Evolutionary conservation across 2,797 vertebrate species (phyloP), one percentile per base, ranked within the genome.

Genomic region (Novumbra hubbsi): DNA sequence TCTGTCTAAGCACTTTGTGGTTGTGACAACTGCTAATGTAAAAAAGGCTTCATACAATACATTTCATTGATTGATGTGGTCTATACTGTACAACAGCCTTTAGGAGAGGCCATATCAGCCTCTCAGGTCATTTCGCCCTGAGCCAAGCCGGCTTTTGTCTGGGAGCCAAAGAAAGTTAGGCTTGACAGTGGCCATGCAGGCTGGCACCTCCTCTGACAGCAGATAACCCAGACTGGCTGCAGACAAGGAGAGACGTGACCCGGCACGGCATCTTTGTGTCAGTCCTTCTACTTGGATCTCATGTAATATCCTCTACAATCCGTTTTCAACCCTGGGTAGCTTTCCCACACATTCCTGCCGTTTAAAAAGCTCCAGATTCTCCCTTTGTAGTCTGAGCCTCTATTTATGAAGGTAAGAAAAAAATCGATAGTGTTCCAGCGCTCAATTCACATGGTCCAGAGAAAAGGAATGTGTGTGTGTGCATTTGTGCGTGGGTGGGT

Each of bases 341-440:
- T 55, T 72, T 62, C 19, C 32, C 7, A 34, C 34, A 63, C 71
- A 64, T 64, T 63, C 28, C 45, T 63, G 57, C 71, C 55, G 57
- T 49, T 19, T 1, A n/a, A 48, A 41, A 45, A 48, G 34, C 52
- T 62, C 2, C 57, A 32, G 32, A 24, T 63, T 28, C 24, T 28
- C 57, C 57, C 71, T 72, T 64, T 72, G 71, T 64, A 19, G 71
- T 48, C 57, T 19, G 57, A 72, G 21, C 70, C 50, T 63, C n/a
- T 27, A 62, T 72, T 72, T 41, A 41, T 72, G 70, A 62, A 41
- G 70, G 55, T 41, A 45, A 62, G 57, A 72, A 49, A 48, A 48
- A 64, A 72, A 72, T 63, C 57, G 14, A 64, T 72, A 72, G 57
- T 72, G 57, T 64, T 72, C 34, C 24, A 7, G 34, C 14, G 1